These are phyloP conservation scores for Carapus acus DNA, from an alignment of 2,797 vertebrate genomes.

Conservation along the genomic window DNA sequence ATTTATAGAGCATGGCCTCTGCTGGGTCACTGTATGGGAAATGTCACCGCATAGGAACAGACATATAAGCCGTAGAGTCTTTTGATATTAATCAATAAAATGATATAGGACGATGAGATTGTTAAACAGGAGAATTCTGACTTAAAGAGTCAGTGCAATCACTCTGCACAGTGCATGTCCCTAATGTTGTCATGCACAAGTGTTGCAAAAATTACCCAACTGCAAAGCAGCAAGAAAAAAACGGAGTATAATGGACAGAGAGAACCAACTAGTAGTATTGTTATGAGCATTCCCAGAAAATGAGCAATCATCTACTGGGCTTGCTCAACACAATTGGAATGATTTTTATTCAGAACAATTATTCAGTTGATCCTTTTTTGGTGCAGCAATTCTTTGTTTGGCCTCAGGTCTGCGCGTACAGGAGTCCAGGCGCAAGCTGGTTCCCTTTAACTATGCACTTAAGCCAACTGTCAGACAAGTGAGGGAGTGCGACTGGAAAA, in stretches of 20 bases:
- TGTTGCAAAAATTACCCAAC: background rate
- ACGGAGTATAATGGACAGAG: no score
- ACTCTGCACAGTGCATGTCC: background rate
- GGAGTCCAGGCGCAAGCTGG: constrained; percentile 41
- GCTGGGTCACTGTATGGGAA: constrained; percentile 25
- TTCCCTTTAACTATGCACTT: constrained; percentile 54
- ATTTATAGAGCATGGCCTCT: constrained; percentile 34
- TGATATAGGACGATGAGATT: background rate
- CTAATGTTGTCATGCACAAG: background rate
- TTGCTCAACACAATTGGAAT: constrained; percentile 3
- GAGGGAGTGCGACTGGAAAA: constrained; percentile 33
- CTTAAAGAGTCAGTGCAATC: no score
- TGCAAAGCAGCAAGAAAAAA: background rate
- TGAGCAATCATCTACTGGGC: constrained; percentile 14
- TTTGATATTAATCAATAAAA: constrained; percentile 14
- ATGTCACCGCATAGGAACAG: constrained; percentile 6
- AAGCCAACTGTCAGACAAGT: constrained; percentile 33
- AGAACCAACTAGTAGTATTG: background rate
- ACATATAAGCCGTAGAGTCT: background rate
- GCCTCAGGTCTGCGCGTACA: constrained; percentile 4
- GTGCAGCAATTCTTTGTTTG: constrained; percentile 23
- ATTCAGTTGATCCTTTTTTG: constrained; percentile 27
- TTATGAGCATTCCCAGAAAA: background rate
- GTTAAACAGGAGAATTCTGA: constrained; percentile 1
- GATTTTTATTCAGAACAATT: constrained; percentile 8